Percentiles rank a stretch among this genome's conserved stretches.
Evolutionary conservation across 2,113 vertebrate species (phyloP).

Genomic region (Cricetomys ansorgei): DNA sequence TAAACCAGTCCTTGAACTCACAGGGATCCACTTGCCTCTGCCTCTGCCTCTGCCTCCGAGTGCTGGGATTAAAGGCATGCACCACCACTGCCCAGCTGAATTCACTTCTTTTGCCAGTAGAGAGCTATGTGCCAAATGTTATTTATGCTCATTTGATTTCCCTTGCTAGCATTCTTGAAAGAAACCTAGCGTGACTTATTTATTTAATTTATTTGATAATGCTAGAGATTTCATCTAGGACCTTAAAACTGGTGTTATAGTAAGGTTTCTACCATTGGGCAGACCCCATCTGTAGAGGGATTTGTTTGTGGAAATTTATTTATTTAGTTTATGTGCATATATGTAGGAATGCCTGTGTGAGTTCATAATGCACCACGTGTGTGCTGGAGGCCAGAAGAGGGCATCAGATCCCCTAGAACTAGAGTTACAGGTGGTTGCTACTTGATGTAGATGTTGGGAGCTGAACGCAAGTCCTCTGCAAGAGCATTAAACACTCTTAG

Average conservation of each 20-base stretch:
- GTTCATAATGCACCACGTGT: not conserved
- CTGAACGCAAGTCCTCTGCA: not conserved
- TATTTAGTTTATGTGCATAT: not conserved
- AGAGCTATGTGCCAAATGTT: not conserved
- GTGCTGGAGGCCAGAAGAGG: not conserved
- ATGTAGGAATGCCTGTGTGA: not conserved
- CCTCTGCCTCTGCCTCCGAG: no score
- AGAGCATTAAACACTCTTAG: not conserved
- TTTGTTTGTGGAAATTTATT: not conserved
- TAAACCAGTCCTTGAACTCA: no score
- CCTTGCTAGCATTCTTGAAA: constrained; percentile 14
- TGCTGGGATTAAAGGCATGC: no score
- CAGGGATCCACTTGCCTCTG: no score
- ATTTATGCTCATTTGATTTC: not conserved
- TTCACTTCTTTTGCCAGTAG: not conserved
- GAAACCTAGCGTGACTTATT: not conserved
- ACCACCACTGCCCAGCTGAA: no score
- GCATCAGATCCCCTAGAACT: not conserved
- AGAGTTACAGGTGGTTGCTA: not conserved
- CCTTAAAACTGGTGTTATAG: not conserved
- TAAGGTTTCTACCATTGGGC: not conserved
- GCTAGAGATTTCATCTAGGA: not conserved
- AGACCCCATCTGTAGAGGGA: not conserved
- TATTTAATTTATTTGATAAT: not conserved
- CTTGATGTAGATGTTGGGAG: not conserved